Evolutionary conservation across 2,113 vertebrate genomes (phyloP).

Genomic region (Tetrao urogallus): DNA sequence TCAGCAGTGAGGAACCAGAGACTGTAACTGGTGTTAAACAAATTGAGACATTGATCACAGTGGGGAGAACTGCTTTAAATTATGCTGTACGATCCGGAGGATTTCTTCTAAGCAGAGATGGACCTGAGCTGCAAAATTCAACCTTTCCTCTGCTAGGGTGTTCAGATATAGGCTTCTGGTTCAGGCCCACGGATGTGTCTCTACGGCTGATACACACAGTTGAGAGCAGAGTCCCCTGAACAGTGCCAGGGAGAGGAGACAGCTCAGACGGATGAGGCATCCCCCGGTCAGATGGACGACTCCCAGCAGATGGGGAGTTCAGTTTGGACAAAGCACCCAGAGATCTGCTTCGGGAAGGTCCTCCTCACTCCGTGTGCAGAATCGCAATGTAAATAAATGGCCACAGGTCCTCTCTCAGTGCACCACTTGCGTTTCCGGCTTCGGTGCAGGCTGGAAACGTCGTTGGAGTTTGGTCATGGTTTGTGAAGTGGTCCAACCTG

Average conservation of each 20-base stretch:
- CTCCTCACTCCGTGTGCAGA: conserved; percentile 61
- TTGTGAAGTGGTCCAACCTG: conserved; percentile 60
- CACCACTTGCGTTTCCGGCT: conserved; percentile 57
- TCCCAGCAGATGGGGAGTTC: conserved; percentile 53
- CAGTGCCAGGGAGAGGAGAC: conserved; percentile 64
- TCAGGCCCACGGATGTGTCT: conserved; percentile 59
- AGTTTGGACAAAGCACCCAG: conserved; percentile 71
- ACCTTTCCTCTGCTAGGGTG: conserved; percentile 65
- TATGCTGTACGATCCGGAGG: conserved; percentile 42
- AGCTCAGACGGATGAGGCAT: conserved; percentile 60
- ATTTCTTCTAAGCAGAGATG: conserved; percentile 67
- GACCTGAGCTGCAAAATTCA: conserved; percentile 73
- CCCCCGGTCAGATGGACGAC: conserved; percentile 40
- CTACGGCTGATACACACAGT: conserved; percentile 48
- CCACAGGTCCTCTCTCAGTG: conserved; percentile 39
- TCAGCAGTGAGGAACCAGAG: conserved; percentile 67
- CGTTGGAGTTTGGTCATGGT: conserved; percentile 57
- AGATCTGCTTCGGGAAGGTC: conserved; percentile 35
- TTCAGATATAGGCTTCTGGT: conserved; percentile 68
- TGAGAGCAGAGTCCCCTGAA: conserved; percentile 72
- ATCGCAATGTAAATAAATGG: conserved; percentile 19
- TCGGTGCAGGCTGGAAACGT: conserved; percentile 45
- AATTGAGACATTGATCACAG: conserved; percentile 69
- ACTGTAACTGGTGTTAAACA: conserved; percentile 65
- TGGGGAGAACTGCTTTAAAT: conserved; percentile 68